These are phyloP conservation scores for Drosophila recens DNA, from an alignment of 2,888 invertebrate species.

Conservation along the genomic window DNA sequence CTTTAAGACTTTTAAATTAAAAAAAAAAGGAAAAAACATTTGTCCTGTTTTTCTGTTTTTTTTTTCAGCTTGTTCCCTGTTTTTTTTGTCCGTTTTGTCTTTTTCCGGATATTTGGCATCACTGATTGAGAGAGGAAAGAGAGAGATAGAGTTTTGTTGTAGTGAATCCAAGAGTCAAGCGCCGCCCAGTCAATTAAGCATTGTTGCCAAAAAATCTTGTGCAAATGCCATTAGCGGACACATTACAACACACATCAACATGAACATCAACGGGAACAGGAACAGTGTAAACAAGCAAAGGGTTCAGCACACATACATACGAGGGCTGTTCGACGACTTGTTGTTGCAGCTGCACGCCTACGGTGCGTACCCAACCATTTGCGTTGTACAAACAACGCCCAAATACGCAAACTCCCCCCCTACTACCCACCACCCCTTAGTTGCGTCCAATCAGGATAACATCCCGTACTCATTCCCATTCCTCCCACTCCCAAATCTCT, in stretches of 20 bases:
- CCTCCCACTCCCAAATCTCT: slow-evolving; percentile 25
- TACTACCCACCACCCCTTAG: not conserved
- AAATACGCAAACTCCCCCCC: slow-evolving; percentile 29
- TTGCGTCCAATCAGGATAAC: slow-evolving; percentile 63
- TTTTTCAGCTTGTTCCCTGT: too few relatives aligned
- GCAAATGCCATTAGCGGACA: slow-evolving; percentile 83
- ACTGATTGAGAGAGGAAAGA: not conserved
- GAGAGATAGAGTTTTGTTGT: not conserved
- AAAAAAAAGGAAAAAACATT: too few relatives aligned
- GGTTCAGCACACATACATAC: slow-evolving; percentile 25
- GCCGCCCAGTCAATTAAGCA: slow-evolving; percentile 75
- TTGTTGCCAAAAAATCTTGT: slow-evolving; percentile 73
- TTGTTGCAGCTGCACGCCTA: slow-evolving; percentile 67
- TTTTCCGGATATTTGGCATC: too few relatives aligned
- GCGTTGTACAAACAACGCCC: slow-evolving; percentile 61
- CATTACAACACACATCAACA: slow-evolving; percentile 81
- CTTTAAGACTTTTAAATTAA: too few relatives aligned
- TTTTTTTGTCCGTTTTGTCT: too few relatives aligned
- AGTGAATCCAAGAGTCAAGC: slow-evolving; percentile 58
- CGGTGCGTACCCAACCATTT: slow-evolving; percentile 63
- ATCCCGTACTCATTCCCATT: slow-evolving; percentile 30
- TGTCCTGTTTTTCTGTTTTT: too few relatives aligned
- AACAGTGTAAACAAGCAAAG: slow-evolving; percentile 64
- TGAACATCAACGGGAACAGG: slow-evolving; percentile 3
- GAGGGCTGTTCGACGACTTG: slow-evolving; percentile 20